Base-by-base conservation (phyloP, 2,113 vertebrate genomes). In the Melanerpes aurifrons region DNA sequence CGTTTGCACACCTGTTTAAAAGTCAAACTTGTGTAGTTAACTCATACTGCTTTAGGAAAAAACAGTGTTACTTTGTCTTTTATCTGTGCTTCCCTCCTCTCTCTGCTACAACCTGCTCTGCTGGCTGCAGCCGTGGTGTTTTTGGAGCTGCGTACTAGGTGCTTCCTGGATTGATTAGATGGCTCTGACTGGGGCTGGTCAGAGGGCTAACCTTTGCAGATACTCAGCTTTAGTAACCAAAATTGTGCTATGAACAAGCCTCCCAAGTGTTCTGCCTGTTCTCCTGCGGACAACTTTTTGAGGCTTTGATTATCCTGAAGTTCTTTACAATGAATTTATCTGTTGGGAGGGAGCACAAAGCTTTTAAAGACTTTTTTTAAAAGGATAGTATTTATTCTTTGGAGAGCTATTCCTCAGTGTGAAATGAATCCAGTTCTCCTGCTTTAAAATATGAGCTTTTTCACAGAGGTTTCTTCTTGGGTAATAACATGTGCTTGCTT, bases 1-100 rank as follows among this genome's bases (percentile, higher is more conserved):
- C 80, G 45, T 89, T 94, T 94, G 67, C 26, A 69, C 54, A 78
- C 82, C 48, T 89, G 61, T 80, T 93, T 18, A 69, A 57, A 79
- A 10, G 45, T 63, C 12, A 5, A 29, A 70, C 20, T 69, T 85
- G 18, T 24, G 11, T 57, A 67, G 64, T 15, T 63, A 62, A 53
- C 62, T 83, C 32, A 18, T 90, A 48, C 68, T 82, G n/a, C 47
- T 35, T 86, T 59, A 47, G 35, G 67, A 64, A 43, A 70, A 75
- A 61, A 1, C 4, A 25, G 18, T 68, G 12, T 28, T 90, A 31
- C 40, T 56, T 56, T 5, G 48, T 50, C 80, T 76, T 5, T 29
- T 20, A 10, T 1, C 1, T 29, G 12, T 80, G 20, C 3, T 82
- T 10, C 29, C 6, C 3, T 86, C 7, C 0, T 64, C 10, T 6